Evolutionary conservation across 35 echinoderm and acorn worm species (phyloP).

Genomic region (Diadema setosum): DNA sequence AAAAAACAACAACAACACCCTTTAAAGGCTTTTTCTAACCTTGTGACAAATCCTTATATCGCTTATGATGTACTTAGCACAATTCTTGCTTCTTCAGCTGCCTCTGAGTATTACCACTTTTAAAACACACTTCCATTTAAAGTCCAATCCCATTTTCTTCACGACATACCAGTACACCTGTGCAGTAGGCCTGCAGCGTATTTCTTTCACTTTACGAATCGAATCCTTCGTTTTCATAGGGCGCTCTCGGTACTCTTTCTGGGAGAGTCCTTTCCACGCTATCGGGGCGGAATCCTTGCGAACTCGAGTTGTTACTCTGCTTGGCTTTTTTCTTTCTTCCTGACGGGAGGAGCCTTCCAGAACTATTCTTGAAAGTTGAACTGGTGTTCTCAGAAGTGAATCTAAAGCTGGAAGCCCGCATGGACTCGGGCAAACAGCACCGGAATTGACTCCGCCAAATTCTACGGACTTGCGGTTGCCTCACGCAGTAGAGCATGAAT

Average conservation of each 20-base stretch:
- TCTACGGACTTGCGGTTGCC: not conserved
- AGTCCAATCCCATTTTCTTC: too few relatives aligned
- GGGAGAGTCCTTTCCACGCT: not conserved
- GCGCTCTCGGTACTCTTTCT: not conserved
- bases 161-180: too few relatives aligned
- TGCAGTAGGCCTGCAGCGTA: too few relatives aligned
- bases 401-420: not conserved
- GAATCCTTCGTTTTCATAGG: not conserved
- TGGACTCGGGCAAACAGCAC: not conserved
- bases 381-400: not conserved
- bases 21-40: too few relatives aligned
- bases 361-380: not conserved
- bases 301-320: not conserved
- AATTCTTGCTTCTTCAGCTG: too few relatives aligned
- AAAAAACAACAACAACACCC: too few relatives aligned
- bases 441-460: not conserved
- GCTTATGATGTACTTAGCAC: too few relatives aligned
- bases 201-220: not conserved
- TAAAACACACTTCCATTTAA: too few relatives aligned
- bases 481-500: conserved; percentile 17
- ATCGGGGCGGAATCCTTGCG: not conserved
- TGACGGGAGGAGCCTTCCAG: too few relatives aligned
- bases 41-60: too few relatives aligned
- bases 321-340: too few relatives aligned
- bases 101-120: too few relatives aligned